Base-by-base conservation (phyloP, 2,888 invertebrate species). In the Andrena dorsata region DNA sequence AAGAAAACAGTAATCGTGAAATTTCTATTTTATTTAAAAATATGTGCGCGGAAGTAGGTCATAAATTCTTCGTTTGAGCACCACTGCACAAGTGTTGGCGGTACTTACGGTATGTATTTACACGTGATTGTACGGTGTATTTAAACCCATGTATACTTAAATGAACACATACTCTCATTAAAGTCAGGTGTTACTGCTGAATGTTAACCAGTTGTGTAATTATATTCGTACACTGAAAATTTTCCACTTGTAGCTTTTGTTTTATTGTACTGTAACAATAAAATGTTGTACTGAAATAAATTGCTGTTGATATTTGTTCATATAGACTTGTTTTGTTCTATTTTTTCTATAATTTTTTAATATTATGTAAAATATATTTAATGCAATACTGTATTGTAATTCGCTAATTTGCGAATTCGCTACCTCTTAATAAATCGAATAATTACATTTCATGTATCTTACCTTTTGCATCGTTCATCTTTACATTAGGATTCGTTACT, bases 401-500 rank as follows among this genome's bases (percentile, higher is more conserved):
- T 35, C 10, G 10, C 0, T 0, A 35, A 35, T 35, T 35, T 2
- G 10, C 3, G 13, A 35, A 13, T 63, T 2, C 7, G 23, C 13
- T 16, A n/a, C 13, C 28, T 20, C 30, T 30, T 20, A 10, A 8
- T 26, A 51, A 49, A 41, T 35, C 5, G 16, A 16, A 56, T n/a
- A 51, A 20, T 16, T 68, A 0, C 20, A n/a, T 16, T 53, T 35
- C 2, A 2, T 23, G n/a, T n/a, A 16, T 6, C 16, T 28, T 53
- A 47, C 30, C 8, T 8, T n/a, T 32, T 64, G n/a, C 8, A 28
- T 32, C 32, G 23, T 4, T 30, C 47, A 7, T 35, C n/a, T 68
- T 32, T 28, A 2, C 16, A 23, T 65, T 63, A 97, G 96, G 96
- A 96, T 91, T 95, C 95, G 49, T 93, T 97, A 80, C 93, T 97